These are phyloP conservation scores for Actinia tenebrosa DNA, from an alignment of 64 coral and sea anemone species.

Conservation along the genomic window DNA sequence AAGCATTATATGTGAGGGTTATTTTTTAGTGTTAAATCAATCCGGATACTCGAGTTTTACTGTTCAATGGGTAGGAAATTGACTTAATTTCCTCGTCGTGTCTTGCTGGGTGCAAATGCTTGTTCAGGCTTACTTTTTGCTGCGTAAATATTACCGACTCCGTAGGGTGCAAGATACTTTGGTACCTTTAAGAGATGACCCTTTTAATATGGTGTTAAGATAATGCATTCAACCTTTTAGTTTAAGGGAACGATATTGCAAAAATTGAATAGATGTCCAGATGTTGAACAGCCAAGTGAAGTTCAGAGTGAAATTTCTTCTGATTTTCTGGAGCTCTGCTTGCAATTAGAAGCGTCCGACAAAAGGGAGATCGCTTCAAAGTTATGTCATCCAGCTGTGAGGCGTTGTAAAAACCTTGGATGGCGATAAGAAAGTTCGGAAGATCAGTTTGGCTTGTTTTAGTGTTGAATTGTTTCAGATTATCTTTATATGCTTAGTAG, in stretches of 20 bases:
- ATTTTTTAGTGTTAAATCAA: conserved; percentile 23
- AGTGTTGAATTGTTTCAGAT: not conserved
- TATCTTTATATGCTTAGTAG: not conserved
- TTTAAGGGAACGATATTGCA: not conserved
- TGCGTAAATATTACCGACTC: not conserved
- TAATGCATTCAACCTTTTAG: not conserved
- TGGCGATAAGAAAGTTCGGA: not conserved
- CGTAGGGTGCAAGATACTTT: not conserved
- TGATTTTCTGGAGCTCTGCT: not conserved
- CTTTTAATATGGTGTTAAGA: not conserved
- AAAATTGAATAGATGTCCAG: conserved; percentile 25
- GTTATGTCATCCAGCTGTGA: not conserved
- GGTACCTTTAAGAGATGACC: not conserved
- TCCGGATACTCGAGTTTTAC: conserved; percentile 26
- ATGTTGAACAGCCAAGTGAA: conserved; percentile 6
- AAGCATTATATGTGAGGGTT: not conserved
- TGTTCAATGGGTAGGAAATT: conserved; percentile 19
- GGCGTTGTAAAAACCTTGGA: not conserved
- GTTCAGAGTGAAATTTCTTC: not conserved
- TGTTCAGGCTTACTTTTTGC: not conserved
- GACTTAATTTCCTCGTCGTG: conserved; percentile 23
- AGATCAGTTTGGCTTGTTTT: not conserved
- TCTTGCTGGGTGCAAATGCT: conserved; percentile 24
- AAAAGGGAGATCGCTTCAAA: not conserved
- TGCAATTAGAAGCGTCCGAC: not conserved